phyloP scores from a whole-genome alignment of 2,797 vertebrate species.

The Esox masquinongy region DNA sequence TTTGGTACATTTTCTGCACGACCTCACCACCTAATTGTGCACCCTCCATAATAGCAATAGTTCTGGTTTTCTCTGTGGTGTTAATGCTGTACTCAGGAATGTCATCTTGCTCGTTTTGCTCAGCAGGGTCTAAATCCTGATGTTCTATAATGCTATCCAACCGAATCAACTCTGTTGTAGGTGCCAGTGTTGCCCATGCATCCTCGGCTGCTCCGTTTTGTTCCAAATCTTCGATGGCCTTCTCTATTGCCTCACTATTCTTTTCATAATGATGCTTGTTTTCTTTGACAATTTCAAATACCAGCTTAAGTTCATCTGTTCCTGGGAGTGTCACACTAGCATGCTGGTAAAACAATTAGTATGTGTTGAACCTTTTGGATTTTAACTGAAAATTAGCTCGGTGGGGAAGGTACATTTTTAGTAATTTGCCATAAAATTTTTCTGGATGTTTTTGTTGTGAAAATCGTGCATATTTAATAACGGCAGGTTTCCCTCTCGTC shows the following conservation, averaged over 20 bases:
- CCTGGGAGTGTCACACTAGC: constrained; percentile 21
- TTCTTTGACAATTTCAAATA: constrained; percentile 16
- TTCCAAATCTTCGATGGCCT: constrained; percentile 26
- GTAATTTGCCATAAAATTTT: constrained; percentile 11
- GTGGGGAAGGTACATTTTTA: constrained; percentile 34
- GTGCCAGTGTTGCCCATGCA: constrained; percentile 35
- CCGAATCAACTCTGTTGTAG: constrained; percentile 15
- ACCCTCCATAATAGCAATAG: background rate
- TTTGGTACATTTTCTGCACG: background rate
- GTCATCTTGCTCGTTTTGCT: constrained; percentile 22
- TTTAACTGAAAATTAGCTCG: constrained; percentile 4
- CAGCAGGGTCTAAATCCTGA: constrained; percentile 3
- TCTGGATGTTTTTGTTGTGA: constrained; percentile 35
- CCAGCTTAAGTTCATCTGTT: background rate
- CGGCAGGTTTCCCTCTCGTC: constrained; percentile 11
- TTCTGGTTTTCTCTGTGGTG: background rate
- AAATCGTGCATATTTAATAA: constrained; percentile 17
- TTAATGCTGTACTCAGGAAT: constrained; percentile 20
- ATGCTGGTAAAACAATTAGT: constrained; percentile 5
- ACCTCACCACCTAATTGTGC: background rate
- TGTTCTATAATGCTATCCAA: constrained; percentile 22
- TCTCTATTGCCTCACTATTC: constrained; percentile 20
- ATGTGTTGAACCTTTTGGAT: background rate
- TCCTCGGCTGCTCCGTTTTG: constrained; percentile 15
- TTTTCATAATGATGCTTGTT: constrained; percentile 19